Percentiles rank a stretch among this genome's conserved stretches.
phyloP scores from a whole-genome alignment of 2,797 vertebrate genomes.

The Poliocrania exsul region DNA sequence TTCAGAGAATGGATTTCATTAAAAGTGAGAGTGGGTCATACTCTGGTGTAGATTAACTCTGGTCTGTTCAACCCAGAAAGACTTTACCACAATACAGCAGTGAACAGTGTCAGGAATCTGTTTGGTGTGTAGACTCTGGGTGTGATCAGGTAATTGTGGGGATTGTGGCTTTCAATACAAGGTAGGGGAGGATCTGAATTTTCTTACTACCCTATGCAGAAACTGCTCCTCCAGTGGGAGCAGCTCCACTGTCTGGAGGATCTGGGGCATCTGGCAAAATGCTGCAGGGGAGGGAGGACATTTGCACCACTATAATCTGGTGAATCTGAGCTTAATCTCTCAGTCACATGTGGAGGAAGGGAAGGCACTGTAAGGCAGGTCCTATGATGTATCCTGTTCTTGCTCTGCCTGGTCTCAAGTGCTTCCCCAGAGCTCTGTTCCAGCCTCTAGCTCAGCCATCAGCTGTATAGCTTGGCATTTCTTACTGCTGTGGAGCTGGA shows the following conservation, averaged over 20 bases:
- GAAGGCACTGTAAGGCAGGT: background rate
- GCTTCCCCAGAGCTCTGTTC: background rate
- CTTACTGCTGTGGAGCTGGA: background rate
- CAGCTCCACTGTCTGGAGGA: background rate
- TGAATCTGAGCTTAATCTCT: background rate
- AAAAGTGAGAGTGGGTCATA: rapidly evolving
- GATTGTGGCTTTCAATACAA: background rate
- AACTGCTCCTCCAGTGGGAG: background rate
- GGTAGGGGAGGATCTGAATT: background rate
- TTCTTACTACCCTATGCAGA: background rate
- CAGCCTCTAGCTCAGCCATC: background rate
- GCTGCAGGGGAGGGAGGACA: background rate
- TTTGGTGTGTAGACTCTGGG: background rate
- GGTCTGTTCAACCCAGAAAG: background rate
- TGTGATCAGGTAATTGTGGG: rapidly evolving
- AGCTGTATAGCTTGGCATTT: background rate
- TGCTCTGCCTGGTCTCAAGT: background rate
- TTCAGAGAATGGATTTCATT: background rate
- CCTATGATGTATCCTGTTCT: background rate
- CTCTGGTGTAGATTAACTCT: background rate
- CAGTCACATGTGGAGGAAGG: background rate
- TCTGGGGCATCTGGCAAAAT: background rate
- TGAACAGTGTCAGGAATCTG: background rate
- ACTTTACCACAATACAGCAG: background rate
- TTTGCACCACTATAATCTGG: rapidly evolving